phyloP scores from a whole-genome alignment of 2,888 invertebrate species.

The Podabrus alpinus region DNA sequence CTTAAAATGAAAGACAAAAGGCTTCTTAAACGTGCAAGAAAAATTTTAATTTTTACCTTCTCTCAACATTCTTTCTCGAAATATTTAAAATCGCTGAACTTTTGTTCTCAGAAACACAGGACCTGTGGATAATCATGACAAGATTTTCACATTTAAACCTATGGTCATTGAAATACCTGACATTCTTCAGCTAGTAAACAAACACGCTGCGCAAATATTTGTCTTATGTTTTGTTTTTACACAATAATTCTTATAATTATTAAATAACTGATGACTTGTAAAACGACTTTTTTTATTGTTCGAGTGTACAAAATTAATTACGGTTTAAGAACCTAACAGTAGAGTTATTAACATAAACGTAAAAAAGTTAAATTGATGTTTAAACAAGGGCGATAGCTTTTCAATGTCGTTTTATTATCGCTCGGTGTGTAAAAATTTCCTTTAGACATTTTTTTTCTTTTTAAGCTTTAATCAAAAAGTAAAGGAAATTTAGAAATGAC shows the following conservation, averaged over 20 bases:
- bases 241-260: conserved; percentile 5
- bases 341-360: neutral
- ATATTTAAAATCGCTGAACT: conserved; percentile 34
- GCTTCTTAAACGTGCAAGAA: neutral
- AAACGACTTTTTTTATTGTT: neutral
- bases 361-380: neutral
- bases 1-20: neutral
- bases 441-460: neutral
- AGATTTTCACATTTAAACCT: conserved; percentile 38
- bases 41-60: neutral
- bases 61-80: conserved; percentile 15
- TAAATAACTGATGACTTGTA: conserved; percentile 10
- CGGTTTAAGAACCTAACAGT: neutral
- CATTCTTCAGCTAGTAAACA: conserved; percentile 33
- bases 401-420: neutral
- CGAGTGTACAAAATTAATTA: neutral
- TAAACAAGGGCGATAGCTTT: neutral
- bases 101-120: conserved; percentile 33
- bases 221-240: conserved; percentile 7
- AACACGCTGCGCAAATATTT: conserved; percentile 27
- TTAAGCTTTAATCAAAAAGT: neutral
- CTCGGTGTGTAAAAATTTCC: neutral
- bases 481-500: neutral
- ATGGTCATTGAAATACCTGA: conserved; percentile 35
- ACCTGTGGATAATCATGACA: conserved; percentile 37